These are phyloP conservation scores for Lasioglossum albipes DNA, from an alignment of 1,140 invertebrate species.

Conservation along the genomic window DNA sequence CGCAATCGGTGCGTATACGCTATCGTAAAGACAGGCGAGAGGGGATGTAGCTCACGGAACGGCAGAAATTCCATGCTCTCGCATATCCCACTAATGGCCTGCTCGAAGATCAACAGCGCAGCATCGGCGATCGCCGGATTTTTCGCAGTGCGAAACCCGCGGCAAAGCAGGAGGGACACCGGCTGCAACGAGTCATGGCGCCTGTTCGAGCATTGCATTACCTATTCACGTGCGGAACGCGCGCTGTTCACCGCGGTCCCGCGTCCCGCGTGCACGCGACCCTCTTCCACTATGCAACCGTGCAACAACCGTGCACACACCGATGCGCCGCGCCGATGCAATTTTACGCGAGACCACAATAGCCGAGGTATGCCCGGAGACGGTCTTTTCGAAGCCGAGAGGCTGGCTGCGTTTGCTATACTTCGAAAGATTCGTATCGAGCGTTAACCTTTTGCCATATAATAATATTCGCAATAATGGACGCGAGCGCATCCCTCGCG, in stretches of 20 bases:
- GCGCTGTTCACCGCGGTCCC: too few relatives aligned
- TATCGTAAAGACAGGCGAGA: slow-evolving; percentile 10
- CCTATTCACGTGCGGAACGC: slow-evolving; percentile 38
- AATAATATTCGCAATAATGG: too few relatives aligned
- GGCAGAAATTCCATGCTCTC: slow-evolving; percentile 43
- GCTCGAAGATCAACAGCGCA: slow-evolving; percentile 25
- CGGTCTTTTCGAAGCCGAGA: too few relatives aligned
- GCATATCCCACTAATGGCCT: slow-evolving; percentile 48
- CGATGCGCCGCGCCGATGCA: too few relatives aligned
- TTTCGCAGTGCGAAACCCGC: slow-evolving; percentile 42
- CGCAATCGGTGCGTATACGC: slow-evolving; percentile 2
- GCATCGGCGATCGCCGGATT: slow-evolving; percentile 36
- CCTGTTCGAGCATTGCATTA: slow-evolving; percentile 47
- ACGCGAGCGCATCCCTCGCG: too few relatives aligned
- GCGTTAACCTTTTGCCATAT: too few relatives aligned
- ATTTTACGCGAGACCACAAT: too few relatives aligned
- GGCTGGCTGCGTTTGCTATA: too few relatives aligned
- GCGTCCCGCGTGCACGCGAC: slow-evolving; percentile 17
- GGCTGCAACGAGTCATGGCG: slow-evolving; percentile 49
- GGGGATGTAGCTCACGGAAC: slow-evolving; percentile 1
- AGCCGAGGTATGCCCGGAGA: too few relatives aligned
- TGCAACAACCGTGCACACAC: background rate
- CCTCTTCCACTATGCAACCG: background rate
- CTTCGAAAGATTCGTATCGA: too few relatives aligned
- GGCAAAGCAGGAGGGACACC: slow-evolving; percentile 35